A percentile compares a stretch with the other conserved stretches of the same genome.
phyloP scores from a whole-genome alignment of 1,140 invertebrate species.

The Ceratina japonica region DNA sequence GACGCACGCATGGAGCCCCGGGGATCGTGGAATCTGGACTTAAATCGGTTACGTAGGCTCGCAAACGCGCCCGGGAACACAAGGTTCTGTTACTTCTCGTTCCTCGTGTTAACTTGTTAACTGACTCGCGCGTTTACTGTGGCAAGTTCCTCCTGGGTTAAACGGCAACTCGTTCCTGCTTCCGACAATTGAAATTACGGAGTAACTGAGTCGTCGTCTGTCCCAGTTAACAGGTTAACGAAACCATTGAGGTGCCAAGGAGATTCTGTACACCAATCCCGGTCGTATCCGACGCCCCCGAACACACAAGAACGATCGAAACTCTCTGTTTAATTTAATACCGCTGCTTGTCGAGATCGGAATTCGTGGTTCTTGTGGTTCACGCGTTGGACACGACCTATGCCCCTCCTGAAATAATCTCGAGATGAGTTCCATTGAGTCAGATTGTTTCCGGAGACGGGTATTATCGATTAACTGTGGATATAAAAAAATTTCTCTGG shows the following conservation, averaged over 20 bases:
- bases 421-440: neutral
- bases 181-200: too few species aligned
- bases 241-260: neutral
- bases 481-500: neutral
- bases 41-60: constrained; percentile 16
- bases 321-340: too few species aligned
- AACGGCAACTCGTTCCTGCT: too few species aligned
- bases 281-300: neutral
- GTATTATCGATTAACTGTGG: neutral
- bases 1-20: constrained; percentile 3
- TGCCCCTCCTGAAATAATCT: neutral
- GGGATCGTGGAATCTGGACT: constrained; percentile 22
- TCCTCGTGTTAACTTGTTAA: constrained; percentile 13
- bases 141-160: neutral
- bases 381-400: too few species aligned
- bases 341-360: too few species aligned
- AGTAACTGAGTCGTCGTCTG: neutral
- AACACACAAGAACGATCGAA: neutral
- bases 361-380: too few species aligned
- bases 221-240: constrained; percentile 19
- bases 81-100: constrained; percentile 8
- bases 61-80: neutral
- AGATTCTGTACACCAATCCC: neutral
- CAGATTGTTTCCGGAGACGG: neutral
- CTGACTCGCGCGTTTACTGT: neutral